A percentile compares a stretch with the other conserved stretches of the same genome.
Evolutionary conservation across 2,888 invertebrate species (phyloP).

Genomic region (Cylindroiulus punctatus): DNA sequence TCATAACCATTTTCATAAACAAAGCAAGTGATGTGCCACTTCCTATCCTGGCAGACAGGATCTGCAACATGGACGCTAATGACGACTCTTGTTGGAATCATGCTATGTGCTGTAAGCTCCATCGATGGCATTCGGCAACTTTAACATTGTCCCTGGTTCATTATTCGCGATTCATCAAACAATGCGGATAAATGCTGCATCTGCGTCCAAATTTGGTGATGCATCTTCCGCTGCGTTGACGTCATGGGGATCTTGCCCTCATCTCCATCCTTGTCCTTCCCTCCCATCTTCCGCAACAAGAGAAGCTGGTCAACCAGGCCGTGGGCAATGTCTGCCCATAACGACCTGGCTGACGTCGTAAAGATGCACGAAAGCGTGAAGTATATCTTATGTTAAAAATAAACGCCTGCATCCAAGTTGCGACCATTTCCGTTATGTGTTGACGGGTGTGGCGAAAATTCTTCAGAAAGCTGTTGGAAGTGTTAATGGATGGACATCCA

Average conservation of each 20-base stretch:
- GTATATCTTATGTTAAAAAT: constrained; percentile 29
- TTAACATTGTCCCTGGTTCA: background rate
- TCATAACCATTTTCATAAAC: constrained; percentile 1
- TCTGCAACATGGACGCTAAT: background rate
- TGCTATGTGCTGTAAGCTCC: too few species aligned
- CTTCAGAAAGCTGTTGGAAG: too few species aligned
- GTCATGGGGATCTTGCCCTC: background rate
- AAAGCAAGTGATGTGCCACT: background rate
- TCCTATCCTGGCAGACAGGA: background rate
- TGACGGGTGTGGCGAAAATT: background rate
- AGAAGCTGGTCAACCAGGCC: constrained; percentile 20
- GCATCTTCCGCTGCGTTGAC: background rate
- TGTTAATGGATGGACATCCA: too few species aligned
- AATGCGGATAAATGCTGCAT: background rate
- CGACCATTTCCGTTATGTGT: background rate
- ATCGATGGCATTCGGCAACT: background rate
- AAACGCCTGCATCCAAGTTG: background rate
- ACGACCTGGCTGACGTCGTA: constrained; percentile 31
- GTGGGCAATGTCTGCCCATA: background rate
- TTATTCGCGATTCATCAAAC: background rate
- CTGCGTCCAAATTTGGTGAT: background rate
- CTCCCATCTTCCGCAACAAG: background rate
- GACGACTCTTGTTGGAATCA: too few species aligned
- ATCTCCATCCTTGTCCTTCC: background rate
- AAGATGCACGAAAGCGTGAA: background rate